These are phyloP conservation scores for Drosophila teissieri DNA, from an alignment of 1,140 invertebrate species.

Conservation along the genomic window DNA sequence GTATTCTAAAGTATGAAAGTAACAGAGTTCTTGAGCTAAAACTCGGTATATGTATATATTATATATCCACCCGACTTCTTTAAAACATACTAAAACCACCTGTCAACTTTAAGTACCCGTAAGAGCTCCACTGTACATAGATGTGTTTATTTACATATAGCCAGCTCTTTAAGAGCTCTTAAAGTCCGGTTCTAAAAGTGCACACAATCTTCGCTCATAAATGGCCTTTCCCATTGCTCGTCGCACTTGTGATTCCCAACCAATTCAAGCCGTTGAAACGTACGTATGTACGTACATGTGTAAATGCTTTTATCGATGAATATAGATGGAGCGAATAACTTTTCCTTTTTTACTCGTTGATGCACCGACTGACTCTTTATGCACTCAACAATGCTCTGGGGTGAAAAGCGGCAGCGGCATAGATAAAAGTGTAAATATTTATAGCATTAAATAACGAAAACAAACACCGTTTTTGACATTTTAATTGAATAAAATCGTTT, in stretches of 20 bases:
- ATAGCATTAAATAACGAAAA: slow-evolving; percentile 79
- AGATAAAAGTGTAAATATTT: slow-evolving; percentile 75
- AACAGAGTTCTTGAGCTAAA: no score
- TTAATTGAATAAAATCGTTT: slow-evolving; percentile 83
- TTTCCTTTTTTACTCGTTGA: slow-evolving; percentile 10
- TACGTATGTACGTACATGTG: no score
- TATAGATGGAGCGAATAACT: slow-evolving; percentile 5
- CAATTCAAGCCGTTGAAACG: slow-evolving; percentile 1
- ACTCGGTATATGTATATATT: no score
- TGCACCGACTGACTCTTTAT: slow-evolving; percentile 12
- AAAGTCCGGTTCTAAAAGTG: no score
- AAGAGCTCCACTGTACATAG: no score
- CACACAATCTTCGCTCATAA: neutral
- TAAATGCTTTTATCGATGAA: slow-evolving; percentile 4
- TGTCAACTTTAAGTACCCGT: no score
- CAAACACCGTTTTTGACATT: slow-evolving; percentile 81
- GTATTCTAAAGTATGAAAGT: no score
- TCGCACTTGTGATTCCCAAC: slow-evolving; percentile 7
- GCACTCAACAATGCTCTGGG: slow-evolving; percentile 20
- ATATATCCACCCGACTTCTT: no score
- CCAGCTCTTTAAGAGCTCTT: no score
- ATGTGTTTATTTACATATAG: no score
- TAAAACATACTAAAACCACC: no score
- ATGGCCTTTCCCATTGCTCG: neutral
- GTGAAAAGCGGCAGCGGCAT: slow-evolving; percentile 6